A percentile compares a stretch with the other conserved stretches of the same genome.
These are phyloP conservation scores for Callinectes sapidus DNA, from an alignment of 2,888 invertebrate genomes.

Conservation along the genomic window DNA sequence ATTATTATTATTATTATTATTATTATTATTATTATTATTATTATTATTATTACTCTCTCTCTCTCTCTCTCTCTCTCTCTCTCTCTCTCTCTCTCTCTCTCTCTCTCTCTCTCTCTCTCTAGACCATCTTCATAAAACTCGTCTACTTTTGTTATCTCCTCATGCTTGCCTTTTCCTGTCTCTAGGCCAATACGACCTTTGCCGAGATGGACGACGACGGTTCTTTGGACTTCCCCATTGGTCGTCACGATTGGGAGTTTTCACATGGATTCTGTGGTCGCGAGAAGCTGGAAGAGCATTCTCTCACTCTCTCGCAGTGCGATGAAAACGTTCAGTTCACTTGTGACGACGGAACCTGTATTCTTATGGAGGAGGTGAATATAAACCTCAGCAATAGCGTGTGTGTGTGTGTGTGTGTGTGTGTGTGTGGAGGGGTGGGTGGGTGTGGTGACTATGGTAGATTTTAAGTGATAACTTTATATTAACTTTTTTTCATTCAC, in stretches of 20 bases:
- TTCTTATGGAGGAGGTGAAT: conserved; percentile 35
- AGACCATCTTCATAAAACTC: no score
- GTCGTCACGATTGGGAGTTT: conserved; percentile 25
- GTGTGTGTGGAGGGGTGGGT: no score
- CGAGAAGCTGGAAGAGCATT: not conserved
- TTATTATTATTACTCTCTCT: not conserved
- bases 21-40: no score
- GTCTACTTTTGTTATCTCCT: not conserved
- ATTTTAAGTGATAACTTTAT: no score
- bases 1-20: no score
- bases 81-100: conserved; percentile 1
- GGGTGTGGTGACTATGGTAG: no score
- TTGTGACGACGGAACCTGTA: conserved; percentile 69
- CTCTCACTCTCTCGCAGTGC: conserved; percentile 67
- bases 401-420: no score
- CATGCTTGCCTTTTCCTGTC: not conserved
- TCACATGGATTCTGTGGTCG: not conserved
- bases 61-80: conserved; percentile 1
- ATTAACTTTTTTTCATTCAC: no score
- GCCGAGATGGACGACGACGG: conserved; percentile 56
- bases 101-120: conserved; percentile 1
- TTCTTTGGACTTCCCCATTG: conserved; percentile 53
- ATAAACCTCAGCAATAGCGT: not conserved
- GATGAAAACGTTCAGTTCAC: conserved; percentile 62
- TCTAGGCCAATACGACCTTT: conserved; percentile 48